Evolutionary conservation across 2,797 vertebrate species (phyloP).

Genomic region (Avahi laniger): DNA sequence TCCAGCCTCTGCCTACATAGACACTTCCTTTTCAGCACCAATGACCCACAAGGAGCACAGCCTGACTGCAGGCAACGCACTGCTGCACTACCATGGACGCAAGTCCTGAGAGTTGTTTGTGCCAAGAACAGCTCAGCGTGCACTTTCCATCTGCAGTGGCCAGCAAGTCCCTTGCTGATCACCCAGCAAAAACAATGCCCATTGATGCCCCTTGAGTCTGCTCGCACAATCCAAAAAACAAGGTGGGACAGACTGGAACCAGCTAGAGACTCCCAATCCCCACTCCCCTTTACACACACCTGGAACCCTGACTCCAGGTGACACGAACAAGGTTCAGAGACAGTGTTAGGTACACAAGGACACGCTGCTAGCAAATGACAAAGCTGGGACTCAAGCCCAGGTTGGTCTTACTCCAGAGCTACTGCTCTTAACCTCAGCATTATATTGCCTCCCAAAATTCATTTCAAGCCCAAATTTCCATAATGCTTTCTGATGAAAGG

Average conservation of each 20-base stretch:
- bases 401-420: background rate
- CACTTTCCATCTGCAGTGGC: background rate
- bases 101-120: too few species aligned
- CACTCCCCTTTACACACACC: background rate
- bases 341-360: background rate
- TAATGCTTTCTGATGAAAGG: background rate
- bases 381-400: background rate
- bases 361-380: background rate
- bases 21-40: background rate
- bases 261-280: background rate
- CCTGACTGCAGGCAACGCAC: accelerated
- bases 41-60: background rate
- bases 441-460: background rate
- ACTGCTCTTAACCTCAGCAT: background rate
- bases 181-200: background rate
- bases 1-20: background rate
- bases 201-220: background rate
- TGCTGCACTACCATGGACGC: background rate
- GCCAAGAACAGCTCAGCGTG: background rate
- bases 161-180: background rate
- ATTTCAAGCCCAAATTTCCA: background rate
- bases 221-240: background rate
- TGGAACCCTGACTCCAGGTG: background rate
- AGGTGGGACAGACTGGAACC: background rate
- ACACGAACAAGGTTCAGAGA: background rate